Conservation (phyloP, 2,888 invertebrate genomes). For the Rhaphigaster nebulosa region DNA sequence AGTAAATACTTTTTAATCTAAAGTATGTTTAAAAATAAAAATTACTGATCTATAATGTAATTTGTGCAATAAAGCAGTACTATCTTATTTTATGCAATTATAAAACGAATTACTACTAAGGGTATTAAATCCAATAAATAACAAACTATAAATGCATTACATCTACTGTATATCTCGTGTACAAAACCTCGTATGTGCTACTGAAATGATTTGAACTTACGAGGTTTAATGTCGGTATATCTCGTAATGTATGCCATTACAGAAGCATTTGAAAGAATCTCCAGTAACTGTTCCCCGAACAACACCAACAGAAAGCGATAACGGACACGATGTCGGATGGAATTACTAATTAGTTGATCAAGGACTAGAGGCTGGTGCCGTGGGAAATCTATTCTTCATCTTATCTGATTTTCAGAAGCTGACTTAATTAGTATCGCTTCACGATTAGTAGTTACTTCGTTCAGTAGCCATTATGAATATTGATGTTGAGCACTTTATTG, state of each 20-base stretch:
- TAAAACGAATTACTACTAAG: too few species aligned
- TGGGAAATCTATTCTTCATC: not conserved
- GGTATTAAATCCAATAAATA: too few species aligned
- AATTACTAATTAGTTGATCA: not conserved
- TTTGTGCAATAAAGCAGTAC: too few species aligned
- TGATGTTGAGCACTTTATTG: not conserved
- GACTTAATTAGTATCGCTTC: not conserved
- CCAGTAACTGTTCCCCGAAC: not conserved
- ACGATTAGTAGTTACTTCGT: not conserved
- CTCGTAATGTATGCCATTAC: not conserved
- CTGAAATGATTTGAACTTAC: too few species aligned
- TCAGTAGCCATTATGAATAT: not conserved
- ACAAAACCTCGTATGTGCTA: too few species aligned
- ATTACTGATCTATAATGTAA: too few species aligned
- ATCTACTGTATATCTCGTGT: too few species aligned
- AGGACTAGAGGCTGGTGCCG: not conserved
- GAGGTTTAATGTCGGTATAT: too few species aligned
- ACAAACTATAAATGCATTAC: too few species aligned
- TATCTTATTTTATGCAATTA: too few species aligned
- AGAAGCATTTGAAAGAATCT: not conserved
- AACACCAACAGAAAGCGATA: not conserved
- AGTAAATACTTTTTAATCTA: too few species aligned
- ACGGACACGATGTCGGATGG: not conserved
- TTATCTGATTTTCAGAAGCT: conserved; percentile 17
- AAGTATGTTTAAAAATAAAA: too few species aligned